Conservation (phyloP, 1,140 invertebrate genomes). For the Archegozetes longisetosus region DNA sequence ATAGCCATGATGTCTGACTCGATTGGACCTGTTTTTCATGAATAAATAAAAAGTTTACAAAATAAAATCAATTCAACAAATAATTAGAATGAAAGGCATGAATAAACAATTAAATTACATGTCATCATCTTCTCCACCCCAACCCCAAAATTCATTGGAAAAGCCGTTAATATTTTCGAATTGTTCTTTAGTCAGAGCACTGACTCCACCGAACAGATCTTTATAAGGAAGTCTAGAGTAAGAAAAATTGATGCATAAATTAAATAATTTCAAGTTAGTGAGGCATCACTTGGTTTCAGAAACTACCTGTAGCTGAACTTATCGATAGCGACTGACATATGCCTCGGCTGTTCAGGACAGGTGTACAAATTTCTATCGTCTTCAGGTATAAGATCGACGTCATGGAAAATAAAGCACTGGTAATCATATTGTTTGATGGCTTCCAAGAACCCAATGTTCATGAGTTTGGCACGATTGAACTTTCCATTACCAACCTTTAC, state of each 20-base stretch:
- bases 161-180: constrained; percentile 72
- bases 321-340: constrained; percentile 26
- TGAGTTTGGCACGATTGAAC: constrained; percentile 81
- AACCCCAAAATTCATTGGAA: constrained; percentile 80
- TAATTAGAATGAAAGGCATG: not conserved
- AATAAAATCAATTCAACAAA: not conserved
- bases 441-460: constrained; percentile 88
- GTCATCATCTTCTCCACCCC: constrained; percentile 85
- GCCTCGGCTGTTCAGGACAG: constrained; percentile 46
- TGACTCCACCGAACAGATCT: constrained; percentile 50
- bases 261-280: not conserved
- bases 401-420: constrained; percentile 39
- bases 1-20: constrained; percentile 52
- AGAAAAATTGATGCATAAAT: not conserved
- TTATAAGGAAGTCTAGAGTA: constrained; percentile 25
- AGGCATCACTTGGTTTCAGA: not conserved
- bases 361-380: constrained; percentile 81
- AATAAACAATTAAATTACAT: constrained; percentile 43
- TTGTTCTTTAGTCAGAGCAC: constrained; percentile 61
- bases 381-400: constrained; percentile 82
- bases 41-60: not conserved
- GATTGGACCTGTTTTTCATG: constrained; percentile 10
- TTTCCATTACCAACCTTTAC: constrained; percentile 38
- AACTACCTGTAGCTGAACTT: constrained; percentile 23
- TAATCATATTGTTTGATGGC: constrained; percentile 48